Evolutionary conservation across 1,140 invertebrate species (phyloP).

Genomic region (Lepidurus arcticus): DNA sequence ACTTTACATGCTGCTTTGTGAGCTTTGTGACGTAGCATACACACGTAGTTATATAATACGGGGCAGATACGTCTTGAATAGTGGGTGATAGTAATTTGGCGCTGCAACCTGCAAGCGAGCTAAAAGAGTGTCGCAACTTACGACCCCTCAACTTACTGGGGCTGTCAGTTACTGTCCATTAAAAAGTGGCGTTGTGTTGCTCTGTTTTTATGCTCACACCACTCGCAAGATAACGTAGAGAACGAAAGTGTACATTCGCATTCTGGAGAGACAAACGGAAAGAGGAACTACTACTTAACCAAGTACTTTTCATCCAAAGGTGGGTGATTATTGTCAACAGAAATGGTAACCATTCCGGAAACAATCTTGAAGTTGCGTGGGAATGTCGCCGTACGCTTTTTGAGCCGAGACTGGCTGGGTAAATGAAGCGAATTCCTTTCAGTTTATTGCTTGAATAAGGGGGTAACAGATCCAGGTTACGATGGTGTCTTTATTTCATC

Average conservation of each 20-base stretch:
- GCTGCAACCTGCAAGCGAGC: not conserved
- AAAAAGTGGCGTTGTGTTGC: not conserved
- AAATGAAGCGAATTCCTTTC: too few relatives aligned
- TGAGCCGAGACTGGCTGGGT: too few relatives aligned
- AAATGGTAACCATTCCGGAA: not conserved
- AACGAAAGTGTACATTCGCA: not conserved
- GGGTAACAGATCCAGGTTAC: too few relatives aligned
- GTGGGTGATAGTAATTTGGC: constrained; percentile 9
- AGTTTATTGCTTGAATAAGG: too few relatives aligned
- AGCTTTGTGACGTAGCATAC: not conserved
- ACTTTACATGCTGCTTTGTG: too few relatives aligned
- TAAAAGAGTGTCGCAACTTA: constrained; percentile 10
- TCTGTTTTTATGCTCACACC: not conserved
- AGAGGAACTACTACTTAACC: not conserved
- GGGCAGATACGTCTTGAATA: not conserved
- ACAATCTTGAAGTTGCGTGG: not conserved
- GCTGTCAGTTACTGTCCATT: not conserved
- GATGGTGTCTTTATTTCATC: too few relatives aligned
- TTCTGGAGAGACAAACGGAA: not conserved
- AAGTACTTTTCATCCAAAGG: not conserved
- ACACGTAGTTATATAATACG: not conserved
- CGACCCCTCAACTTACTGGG: not conserved
- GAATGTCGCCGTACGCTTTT: too few relatives aligned
- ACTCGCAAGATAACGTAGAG: not conserved
- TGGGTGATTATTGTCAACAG: not conserved